phyloP scores from a whole-genome alignment of 2,113 vertebrate species.

The Phocoena sinus region DNA sequence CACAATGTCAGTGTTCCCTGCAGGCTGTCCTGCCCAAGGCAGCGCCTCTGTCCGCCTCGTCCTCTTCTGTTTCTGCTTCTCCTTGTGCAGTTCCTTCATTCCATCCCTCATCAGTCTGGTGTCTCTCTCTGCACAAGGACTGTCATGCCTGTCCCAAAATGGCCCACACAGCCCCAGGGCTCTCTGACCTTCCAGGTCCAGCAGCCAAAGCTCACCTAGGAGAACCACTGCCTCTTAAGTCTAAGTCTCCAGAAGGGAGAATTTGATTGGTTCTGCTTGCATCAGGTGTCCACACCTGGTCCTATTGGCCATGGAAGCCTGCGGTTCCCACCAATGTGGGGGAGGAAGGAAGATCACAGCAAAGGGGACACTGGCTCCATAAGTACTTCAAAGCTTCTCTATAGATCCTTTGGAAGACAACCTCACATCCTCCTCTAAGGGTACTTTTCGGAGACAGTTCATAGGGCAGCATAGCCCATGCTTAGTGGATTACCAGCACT shows the following conservation, averaged over 20 bases:
- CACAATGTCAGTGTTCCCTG: accelerated
- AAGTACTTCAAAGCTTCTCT: neutral
- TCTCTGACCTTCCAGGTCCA: neutral
- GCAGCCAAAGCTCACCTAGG: neutral
- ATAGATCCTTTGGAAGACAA: neutral
- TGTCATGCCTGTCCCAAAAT: neutral
- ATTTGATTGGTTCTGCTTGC: neutral
- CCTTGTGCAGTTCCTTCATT: neutral
- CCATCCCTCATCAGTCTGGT: neutral
- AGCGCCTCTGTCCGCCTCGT: accelerated
- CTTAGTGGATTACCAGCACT: too few species aligned
- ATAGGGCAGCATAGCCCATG: accelerated
- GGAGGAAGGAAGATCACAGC: neutral
- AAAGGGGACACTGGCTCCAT: neutral
- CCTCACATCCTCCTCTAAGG: neutral
- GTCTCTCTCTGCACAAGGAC: neutral
- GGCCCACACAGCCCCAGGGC: neutral
- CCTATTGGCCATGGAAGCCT: neutral
- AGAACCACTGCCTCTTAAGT: neutral
- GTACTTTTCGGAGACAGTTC: neutral
- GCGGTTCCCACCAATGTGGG: accelerated
- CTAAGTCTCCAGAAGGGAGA: neutral
- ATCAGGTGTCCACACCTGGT: too few species aligned
- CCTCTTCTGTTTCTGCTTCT: neutral
- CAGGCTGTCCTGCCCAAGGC: neutral